Base-by-base conservation (phyloP, 2,113 vertebrate genomes). In the Candoia aspera region DNA sequence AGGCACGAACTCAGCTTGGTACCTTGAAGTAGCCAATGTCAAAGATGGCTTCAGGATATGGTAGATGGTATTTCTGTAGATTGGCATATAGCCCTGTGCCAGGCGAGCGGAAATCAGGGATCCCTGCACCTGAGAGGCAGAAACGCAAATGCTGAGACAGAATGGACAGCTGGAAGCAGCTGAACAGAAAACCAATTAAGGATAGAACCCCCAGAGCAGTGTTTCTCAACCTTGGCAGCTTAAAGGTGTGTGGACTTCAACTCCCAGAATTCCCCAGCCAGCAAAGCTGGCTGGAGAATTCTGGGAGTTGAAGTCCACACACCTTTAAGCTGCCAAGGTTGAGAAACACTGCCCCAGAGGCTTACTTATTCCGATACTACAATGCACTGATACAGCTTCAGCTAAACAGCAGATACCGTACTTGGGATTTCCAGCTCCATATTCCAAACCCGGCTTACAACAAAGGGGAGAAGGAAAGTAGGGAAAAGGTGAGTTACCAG, bases 11-110 rank as follows among this genome's bases (percentile, higher is more conserved):
- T 9, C 26, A n/a, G 26, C 42, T 4, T 21, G 10, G 15, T 60
- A 99, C 99, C 98, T 99, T 98, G 92, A 99, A 99, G 95, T 98
- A 99, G 91, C 97, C 96, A 1, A 99, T 98, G 94, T 99, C 98
- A 59, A 99, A 99, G 93, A 99, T 99, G 96, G 99, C 99, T 95
- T 99, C 98, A 0, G 99, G 99, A 92, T 99, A 99, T 1, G 99
- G 99, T 21, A 99, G 97, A 58, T 97, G 96, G 88, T 98, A 99
- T 92, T 99, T 98, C 94, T 98, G 97, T 93, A 99, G 92, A 95
- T 99, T 99, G 93, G 98, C 97, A 19, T 99, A 99, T 37, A 99
- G 97, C 15, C 99, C 99, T 0, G 98, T 98, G 90, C 97, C 97
- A 0, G 99, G 99, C 2, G 98, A 98, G 54, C 99, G 99, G 94